phyloP scores from a whole-genome alignment of 2,888 invertebrate species.

The Agrilus biguttatus region DNA sequence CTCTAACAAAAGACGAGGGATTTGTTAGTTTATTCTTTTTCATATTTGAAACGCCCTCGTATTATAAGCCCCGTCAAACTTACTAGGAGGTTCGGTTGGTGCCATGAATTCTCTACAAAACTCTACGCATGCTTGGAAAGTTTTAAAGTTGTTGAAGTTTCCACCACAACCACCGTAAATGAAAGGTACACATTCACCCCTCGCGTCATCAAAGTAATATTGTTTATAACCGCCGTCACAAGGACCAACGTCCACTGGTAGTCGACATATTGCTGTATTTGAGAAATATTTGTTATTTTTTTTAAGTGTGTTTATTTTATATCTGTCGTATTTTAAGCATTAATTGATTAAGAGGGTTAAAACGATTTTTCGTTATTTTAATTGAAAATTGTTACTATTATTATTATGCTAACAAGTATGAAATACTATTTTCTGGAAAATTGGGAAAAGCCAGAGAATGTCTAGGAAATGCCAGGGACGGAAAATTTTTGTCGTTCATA shows the following conservation, averaged over 20 bases:
- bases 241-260: slow-evolving; percentile 46
- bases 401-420: no score
- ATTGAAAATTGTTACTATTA: no score
- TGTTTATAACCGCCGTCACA: slow-evolving; percentile 43
- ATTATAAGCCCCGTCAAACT: slow-evolving; percentile 11
- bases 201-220: slow-evolving; percentile 57
- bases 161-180: slow-evolving; percentile 79
- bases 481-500: no score
- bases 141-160: slow-evolving; percentile 72
- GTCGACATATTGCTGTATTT: slow-evolving; percentile 43
- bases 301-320: no score
- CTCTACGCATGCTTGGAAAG: slow-evolving; percentile 52
- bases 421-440: no score
- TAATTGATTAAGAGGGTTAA: no score
- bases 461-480: no score
- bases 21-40: neutral
- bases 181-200: slow-evolving; percentile 62
- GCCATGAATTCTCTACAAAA: slow-evolving; percentile 35
- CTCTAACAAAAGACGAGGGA: no score
- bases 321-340: no score
- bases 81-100: slow-evolving; percentile 17
- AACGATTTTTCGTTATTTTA: no score
- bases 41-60: neutral
- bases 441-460: no score
- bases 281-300: no score